Evolutionary conservation across 2,113 vertebrate species (phyloP).

Genomic region (Bucco capensis): DNA sequence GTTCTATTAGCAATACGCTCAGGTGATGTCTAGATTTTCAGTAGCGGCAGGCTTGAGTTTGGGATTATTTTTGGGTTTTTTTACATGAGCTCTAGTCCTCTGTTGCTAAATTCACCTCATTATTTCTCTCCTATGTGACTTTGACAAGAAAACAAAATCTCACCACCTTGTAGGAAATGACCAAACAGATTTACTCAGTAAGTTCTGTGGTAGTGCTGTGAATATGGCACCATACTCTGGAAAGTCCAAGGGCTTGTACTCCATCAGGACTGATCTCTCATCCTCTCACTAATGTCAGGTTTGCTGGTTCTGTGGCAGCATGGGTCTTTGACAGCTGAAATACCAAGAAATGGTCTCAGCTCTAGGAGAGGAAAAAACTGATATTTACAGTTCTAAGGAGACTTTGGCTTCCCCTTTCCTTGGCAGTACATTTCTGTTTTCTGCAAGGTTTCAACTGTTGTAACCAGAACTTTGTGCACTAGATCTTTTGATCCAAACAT

Average conservation of each 20-base stretch:
- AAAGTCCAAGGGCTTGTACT: not conserved
- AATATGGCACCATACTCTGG: slow-evolving; percentile 9
- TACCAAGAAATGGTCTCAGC: slow-evolving; percentile 1
- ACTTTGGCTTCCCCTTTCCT: not conserved
- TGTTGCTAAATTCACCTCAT: not conserved
- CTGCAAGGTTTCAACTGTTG: slow-evolving; percentile 69
- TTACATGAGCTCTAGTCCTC: not conserved
- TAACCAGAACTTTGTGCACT: slow-evolving; percentile 80
- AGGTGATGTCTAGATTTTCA: not conserved
- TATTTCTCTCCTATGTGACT: not conserved
- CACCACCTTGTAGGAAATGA: not conserved
- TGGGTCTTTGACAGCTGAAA: not conserved
- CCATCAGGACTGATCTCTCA: not conserved
- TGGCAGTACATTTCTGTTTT: not conserved
- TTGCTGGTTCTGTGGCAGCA: slow-evolving; percentile 49
- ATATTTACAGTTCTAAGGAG: slow-evolving; percentile 30
- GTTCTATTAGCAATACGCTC: not conserved
- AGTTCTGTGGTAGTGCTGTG: not conserved
- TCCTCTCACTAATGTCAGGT: not conserved
- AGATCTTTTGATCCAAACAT: slow-evolving; percentile 94
- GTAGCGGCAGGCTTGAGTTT: not conserved
- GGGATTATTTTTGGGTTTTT: not conserved
- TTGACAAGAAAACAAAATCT: not conserved
- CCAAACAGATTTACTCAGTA: not conserved
- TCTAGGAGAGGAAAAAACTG: not conserved